Base-by-base conservation (phyloP, 2,888 invertebrate genomes). In the Morpho deidamia region DNA sequence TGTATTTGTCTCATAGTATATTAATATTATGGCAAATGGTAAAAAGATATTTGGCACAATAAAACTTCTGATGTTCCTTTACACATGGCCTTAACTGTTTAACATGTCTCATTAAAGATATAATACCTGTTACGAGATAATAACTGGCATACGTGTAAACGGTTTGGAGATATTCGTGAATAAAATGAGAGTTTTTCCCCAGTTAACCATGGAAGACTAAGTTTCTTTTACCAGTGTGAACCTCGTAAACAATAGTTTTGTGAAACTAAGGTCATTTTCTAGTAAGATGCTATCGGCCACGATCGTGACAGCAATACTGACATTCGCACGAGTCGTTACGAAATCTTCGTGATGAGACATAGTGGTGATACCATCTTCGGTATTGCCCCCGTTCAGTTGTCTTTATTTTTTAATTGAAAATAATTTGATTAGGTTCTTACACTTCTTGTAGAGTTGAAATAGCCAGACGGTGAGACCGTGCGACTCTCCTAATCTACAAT, bases 231-330 rank as follows among this genome's bases (percentile, higher is more conserved):
- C 11, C 9, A 12, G 48, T 23, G 43, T 7, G 43, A 37, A 40
- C 41, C 14, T 56, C 37, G 52, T 53, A 47, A 46, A 54, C 56
- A 51, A 59, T 51, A 44, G 53, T 56, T 56, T 50, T 12, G 53
- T 51, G 49, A 42, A 49, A 47, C 51, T 11, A 12, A 38, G 46
- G 53, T 44, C 53, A 46, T 42, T 12, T 43, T 51, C 51, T 11
- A 1, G 49, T 35, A 23, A 56, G 55, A 55, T 56, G 53, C 23
- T 56, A 82, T 81, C 81, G 64, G 48, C 8, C 37, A 38, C 43
- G 66, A 75, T 81, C 84, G 83, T 83, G 83, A 81, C 77, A 69
- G 70, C 75, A 77, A 78, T 81, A 76, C 72, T 68, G 73, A 70
- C 69, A 69, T 76, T 77, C 65, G 76, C 81, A 80, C 78, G 83